Evolutionary conservation across 2,113 vertebrate genomes (phyloP), one percentile per base, ranked within the genome.

Genomic region (Austrofundulus limnaeus): DNA sequence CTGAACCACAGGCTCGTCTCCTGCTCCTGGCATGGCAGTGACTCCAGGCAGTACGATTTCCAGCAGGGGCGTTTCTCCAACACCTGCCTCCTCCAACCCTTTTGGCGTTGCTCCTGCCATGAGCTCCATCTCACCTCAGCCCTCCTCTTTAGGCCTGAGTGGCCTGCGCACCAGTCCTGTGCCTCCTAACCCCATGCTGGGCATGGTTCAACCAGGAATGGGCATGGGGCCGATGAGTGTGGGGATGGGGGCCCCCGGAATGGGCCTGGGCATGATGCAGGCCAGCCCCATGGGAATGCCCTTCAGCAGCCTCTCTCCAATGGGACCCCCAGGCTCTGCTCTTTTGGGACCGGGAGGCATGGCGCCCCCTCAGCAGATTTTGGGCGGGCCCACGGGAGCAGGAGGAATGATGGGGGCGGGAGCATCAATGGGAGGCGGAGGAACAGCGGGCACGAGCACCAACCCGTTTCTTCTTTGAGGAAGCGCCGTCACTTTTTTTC

Each of bases 141-240:
- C 87, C 38, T 92, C 93, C 0, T 93, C 94, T 0, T 92, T 96
- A n/a, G 94, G 94, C 49, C 88, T 96, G 70, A 95, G 93, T 38
- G 89, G 94, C 76, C 93, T 96, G 23, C 94, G 94, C 39, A 90
- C 92, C 88, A 96, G 94, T 66, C 95, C 95, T 0, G 93, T 94
- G 59, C 94, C 94, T 62, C 91, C 92, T 0, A 88, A 93, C 50
- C 89, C 92, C 72, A 92, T 94, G 91, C 80, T 92, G 64, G 83
- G 90, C 82, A 85, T 92, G 88, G 82, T 88, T 64, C 88, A 85
- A 52, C 92, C 90, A 38, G 78, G 84, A 31, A 84, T 93, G 88
- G 82, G 84, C 72, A 72, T 91, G 86, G 80, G 87, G 60, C 76
- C 93, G 74, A 91, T 95, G 68, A 81, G 83, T 31, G 73, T 92